phyloP scores from a whole-genome alignment of 2,113 vertebrate genomes.

The Melanocharis versteri region DNA sequence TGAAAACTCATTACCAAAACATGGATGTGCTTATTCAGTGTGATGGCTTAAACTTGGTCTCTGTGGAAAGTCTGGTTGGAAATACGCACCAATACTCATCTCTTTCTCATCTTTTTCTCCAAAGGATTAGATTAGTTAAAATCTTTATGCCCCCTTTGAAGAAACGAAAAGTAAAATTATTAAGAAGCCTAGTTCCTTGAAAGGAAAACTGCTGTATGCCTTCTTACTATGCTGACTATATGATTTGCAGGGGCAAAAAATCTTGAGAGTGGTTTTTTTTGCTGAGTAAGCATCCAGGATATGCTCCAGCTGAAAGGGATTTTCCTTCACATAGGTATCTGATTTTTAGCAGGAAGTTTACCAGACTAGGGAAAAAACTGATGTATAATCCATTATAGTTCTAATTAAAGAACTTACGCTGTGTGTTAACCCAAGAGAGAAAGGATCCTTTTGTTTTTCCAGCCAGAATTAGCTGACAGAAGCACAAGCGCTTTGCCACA shows the following conservation, averaged over 20 bases:
- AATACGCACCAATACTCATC: neutral
- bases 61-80: neutral
- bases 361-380: neutral
- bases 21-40: neutral
- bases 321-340: neutral
- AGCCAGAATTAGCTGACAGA: neutral
- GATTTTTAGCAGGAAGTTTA: neutral
- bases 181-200: neutral
- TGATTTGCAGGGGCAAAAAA: neutral
- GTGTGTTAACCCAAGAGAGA: neutral
- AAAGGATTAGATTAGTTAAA: neutral
- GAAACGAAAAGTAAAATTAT: neutral
- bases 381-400: neutral
- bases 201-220: neutral
- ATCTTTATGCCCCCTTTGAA: neutral
- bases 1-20: neutral
- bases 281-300: neutral
- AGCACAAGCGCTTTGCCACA: neutral
- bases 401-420: neutral
- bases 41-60: neutral
- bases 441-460: neutral
- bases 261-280: neutral
- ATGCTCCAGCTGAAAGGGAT: neutral
- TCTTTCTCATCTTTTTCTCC: neutral
- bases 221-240: neutral